Conservation (phyloP, 2,888 invertebrate genomes). For the Polydrusus pterygomalis region DNA sequence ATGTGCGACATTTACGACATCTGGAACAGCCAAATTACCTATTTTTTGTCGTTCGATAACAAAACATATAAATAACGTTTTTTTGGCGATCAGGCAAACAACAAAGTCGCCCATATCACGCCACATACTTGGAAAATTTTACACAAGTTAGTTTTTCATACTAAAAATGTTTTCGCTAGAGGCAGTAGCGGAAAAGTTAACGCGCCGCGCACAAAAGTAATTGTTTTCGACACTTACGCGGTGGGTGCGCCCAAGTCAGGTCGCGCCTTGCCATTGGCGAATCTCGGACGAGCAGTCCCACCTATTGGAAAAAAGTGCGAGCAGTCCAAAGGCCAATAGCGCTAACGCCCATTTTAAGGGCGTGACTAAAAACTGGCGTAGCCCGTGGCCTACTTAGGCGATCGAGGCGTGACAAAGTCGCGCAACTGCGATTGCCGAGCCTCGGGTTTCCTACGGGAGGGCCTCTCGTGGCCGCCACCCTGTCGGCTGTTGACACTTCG, state of each 20-base stretch:
- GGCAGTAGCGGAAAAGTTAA: conserved; percentile 33
- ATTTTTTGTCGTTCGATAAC: too few species aligned
- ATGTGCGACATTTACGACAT: too few species aligned
- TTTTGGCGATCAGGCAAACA: conserved; percentile 4
- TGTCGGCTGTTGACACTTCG: conserved; percentile 54
- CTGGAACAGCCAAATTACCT: too few species aligned
- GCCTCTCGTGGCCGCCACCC: conserved; percentile 61
- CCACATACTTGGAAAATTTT: conserved; percentile 17
- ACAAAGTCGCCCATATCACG: neutral
- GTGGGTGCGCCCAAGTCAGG: neutral
- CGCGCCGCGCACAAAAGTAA: conserved; percentile 15
- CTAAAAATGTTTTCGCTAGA: conserved; percentile 28
- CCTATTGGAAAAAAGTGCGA: neutral
- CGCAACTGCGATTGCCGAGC: conserved; percentile 68
- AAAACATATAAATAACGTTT: neutral
- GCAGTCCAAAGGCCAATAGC: conserved; percentile 11
- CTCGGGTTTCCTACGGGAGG: conserved; percentile 66
- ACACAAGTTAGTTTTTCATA: neutral
- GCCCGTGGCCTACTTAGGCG: conserved; percentile 68
- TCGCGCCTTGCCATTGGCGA: neutral
- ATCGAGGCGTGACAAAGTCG: conserved; percentile 69
- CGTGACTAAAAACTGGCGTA: conserved; percentile 4
- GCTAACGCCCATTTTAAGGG: neutral
- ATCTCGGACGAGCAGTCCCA: neutral
- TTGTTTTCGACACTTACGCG: conserved; percentile 14